Conservation (phyloP, 2,797 vertebrate genomes). For the Setipinna tenuifilis region DNA sequence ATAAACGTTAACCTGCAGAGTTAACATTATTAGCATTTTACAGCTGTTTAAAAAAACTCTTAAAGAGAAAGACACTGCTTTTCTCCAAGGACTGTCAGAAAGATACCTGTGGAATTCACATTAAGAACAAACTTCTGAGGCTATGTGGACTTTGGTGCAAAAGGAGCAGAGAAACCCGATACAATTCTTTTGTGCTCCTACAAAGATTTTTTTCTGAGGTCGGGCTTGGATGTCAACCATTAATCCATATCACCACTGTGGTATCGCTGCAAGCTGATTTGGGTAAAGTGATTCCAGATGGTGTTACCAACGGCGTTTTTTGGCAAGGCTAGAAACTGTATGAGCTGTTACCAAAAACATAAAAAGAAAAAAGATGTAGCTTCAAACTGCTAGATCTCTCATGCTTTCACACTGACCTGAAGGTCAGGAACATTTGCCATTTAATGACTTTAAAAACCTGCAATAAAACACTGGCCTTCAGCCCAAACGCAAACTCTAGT, state of each 20-base stretch:
- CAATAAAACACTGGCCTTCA: slow-evolving; percentile 10
- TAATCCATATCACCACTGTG: neutral
- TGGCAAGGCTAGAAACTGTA: neutral
- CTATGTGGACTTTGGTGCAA: neutral
- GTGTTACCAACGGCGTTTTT: slow-evolving; percentile 15
- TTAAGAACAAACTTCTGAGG: neutral
- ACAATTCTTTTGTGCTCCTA: neutral
- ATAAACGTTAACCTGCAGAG: neutral
- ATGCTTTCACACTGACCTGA: neutral
- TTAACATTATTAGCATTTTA: slow-evolving; percentile 3
- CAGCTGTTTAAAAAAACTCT: neutral
- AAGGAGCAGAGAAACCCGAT: neutral
- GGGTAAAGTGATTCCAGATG: slow-evolving; percentile 37
- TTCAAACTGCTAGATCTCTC: neutral
- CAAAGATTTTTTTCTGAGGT: slow-evolving; percentile 6
- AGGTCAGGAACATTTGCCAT: neutral
- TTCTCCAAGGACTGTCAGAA: neutral
- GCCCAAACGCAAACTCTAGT: neutral
- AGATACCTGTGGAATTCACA: neutral
- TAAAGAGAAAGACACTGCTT: neutral
- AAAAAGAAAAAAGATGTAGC: neutral
- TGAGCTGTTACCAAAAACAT: neutral
- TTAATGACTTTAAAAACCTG: neutral
- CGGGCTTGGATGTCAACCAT: slow-evolving; percentile 13
- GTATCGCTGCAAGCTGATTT: slow-evolving; percentile 25